Evolutionary conservation across 2,797 vertebrate species (phyloP), one percentile per base, ranked within the genome.

Genomic region (Aplochiton taeniatus): DNA sequence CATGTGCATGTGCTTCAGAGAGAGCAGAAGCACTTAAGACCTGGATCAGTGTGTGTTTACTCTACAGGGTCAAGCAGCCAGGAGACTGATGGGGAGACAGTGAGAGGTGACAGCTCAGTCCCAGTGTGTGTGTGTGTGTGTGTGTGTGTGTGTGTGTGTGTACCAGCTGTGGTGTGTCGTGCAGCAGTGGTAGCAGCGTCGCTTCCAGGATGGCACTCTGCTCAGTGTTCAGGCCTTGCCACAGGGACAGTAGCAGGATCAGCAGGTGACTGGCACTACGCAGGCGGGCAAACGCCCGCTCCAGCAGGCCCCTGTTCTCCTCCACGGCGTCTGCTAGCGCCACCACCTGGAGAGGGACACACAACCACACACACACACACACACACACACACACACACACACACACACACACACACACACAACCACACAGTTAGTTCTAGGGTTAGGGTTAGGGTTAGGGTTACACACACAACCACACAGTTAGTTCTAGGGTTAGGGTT

Each of bases 191-290:
- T 77, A 98, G 89, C 80, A 98, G 93, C 0, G 96, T 92, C 19
- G 95, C 94, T 88, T 98, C 94, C 84, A 99, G 89, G 84, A 99
- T 93, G 77, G 77, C 80, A 0, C 88, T 84, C 88, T 98, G 96
- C 65, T 97, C 95, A 0, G 83, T 1, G 20, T 82, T 91, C 50
- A 99, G 92, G 73, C 93, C 93, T 83, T 98, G 95, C 95, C 95
- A 95, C 81, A 98, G 91, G 12, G 94, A 88, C 53, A 98, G 82
- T 76, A 98, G 90, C 75, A 94, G 84, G 74, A 98, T 91, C 71
- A 98, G 78, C 73, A 98, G 87, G 77, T 93, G 96, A 11, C 94
- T 95, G 84, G 95, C 91, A 72, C 95, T 95, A 61, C 90, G 89
- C 80, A 99, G 84, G 31, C 91, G 92, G 31, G 90, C 87, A 46